phyloP scores from a whole-genome alignment of 2,888 invertebrate species.

The Philonicus albiceps region DNA sequence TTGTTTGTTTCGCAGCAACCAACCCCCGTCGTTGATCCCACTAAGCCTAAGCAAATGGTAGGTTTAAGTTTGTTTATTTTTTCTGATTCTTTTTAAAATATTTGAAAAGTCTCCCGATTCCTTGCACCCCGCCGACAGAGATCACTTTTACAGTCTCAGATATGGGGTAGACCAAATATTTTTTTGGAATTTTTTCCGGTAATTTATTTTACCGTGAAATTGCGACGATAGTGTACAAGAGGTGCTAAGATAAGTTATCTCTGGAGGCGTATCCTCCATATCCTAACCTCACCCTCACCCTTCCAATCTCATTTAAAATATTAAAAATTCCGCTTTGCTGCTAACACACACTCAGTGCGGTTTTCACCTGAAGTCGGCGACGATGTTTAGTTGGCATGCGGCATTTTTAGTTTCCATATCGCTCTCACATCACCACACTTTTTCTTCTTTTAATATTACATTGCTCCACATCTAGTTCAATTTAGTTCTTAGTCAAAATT shows the following conservation, averaged over 20 bases:
- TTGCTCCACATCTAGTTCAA: neutral
- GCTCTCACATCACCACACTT: conserved; percentile 11
- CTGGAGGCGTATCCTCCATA: neutral
- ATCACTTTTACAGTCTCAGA: neutral
- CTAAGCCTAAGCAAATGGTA: conserved; percentile 72
- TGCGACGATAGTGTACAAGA: neutral
- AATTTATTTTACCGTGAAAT: neutral
- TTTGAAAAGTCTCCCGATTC: neutral
- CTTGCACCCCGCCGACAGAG: neutral
- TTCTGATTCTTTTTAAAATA: conserved; percentile 36
- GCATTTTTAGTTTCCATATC: conserved; percentile 46
- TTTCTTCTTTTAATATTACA: neutral
- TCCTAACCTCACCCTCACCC: neutral
- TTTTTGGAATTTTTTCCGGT: neutral
- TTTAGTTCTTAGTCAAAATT: neutral
- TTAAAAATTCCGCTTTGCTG: conserved; percentile 47
- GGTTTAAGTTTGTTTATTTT: conserved; percentile 60
- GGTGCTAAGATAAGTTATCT: neutral
- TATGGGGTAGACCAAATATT: neutral
- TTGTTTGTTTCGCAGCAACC: conserved; percentile 67
- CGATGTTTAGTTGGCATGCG: conserved; percentile 45
- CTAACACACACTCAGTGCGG: conserved; percentile 41
- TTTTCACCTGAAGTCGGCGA: neutral
- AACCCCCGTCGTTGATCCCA: conserved; percentile 70
- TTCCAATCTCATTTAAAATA: conserved; percentile 23